phyloP scores from a whole-genome alignment of 2,797 vertebrate species.

The Monodelphis domestica region DNA sequence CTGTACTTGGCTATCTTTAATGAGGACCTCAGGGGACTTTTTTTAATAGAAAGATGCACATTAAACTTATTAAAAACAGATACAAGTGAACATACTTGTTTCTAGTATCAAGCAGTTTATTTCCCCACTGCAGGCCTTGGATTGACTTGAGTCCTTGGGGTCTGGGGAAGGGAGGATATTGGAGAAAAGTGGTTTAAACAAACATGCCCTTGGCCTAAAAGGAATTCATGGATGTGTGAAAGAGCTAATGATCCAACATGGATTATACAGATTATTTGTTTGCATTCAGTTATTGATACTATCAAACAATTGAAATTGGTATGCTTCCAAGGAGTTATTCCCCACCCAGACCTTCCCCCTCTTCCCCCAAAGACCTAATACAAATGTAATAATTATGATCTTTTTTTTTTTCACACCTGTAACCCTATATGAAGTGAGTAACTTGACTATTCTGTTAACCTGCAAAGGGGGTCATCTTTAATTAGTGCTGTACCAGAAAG shows the following conservation, averaged over 20 bases:
- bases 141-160: background rate
- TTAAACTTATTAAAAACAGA: background rate
- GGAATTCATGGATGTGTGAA: background rate
- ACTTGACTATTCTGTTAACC: background rate
- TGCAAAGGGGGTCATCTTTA: slow-evolving; percentile 12
- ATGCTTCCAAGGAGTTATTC: background rate
- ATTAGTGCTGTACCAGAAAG: slow-evolving; percentile 27
- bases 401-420: background rate
- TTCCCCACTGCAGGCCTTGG: background rate
- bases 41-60: background rate
- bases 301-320: background rate
- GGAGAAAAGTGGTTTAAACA: background rate
- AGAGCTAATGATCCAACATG: background rate
- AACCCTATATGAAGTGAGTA: background rate
- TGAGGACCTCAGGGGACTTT: background rate
- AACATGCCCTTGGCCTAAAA: background rate
- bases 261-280: background rate
- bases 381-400: background rate
- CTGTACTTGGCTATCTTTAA: background rate
- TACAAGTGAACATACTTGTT: background rate
- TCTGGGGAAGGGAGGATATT: background rate
- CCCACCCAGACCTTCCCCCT: background rate
- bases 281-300: background rate
- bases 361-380: background rate
- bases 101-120: background rate